These are phyloP conservation scores for Protonibea diacanthus DNA, from an alignment of 2,797 vertebrate genomes.

Conservation along the genomic window DNA sequence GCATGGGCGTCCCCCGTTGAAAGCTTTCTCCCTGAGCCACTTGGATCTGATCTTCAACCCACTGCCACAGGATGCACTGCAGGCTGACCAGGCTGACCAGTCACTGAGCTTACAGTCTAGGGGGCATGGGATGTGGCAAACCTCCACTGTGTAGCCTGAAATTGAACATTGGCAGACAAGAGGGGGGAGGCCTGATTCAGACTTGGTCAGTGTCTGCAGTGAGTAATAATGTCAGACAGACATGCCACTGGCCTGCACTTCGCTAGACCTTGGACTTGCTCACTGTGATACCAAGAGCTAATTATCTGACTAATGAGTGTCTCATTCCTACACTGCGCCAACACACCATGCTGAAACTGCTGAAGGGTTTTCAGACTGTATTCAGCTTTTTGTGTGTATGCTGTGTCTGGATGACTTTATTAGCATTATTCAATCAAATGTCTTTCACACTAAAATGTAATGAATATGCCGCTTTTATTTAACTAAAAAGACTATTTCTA, in stretches of 20 bases:
- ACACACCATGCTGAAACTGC: conserved; percentile 14
- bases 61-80: conserved; percentile 92
- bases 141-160: conserved; percentile 92
- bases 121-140: conserved; percentile 92
- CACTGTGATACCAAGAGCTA: conserved; percentile 63
- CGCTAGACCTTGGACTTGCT: conserved; percentile 62
- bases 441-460: not conserved
- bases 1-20: conserved; percentile 95
- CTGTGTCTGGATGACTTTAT: conserved; percentile 13
- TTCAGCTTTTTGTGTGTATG: conserved; percentile 23
- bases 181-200: conserved; percentile 30
- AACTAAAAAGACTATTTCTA: not conserved
- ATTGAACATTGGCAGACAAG: conserved; percentile 50
- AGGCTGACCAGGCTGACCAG: conserved; percentile 95
- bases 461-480: not conserved
- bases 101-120: conserved; percentile 97
- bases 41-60: conserved; percentile 93
- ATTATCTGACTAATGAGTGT: conserved; percentile 75
- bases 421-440: not conserved
- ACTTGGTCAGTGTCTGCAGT: conserved; percentile 39
- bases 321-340: conserved; percentile 47
- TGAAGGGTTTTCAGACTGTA: conserved; percentile 31
- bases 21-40: conserved; percentile 98
- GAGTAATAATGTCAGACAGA: conserved; percentile 59
- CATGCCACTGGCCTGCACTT: conserved; percentile 35